phyloP scores from a whole-genome alignment of 2,888 invertebrate species.

The Phania funesta region DNA sequence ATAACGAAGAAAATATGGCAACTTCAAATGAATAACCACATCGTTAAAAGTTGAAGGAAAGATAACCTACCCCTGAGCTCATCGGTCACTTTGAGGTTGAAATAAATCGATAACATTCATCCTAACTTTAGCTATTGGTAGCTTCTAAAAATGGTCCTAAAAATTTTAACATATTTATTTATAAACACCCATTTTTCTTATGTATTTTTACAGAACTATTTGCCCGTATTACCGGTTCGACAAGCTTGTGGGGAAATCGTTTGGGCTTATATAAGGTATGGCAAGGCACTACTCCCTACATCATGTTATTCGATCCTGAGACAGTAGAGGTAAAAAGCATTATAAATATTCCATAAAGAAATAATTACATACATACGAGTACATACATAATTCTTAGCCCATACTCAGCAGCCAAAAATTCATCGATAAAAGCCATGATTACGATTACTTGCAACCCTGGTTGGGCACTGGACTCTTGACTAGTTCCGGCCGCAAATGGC shows the following conservation, averaged over 20 bases:
- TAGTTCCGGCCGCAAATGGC: slow-evolving; percentile 83
- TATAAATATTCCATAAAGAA: neutral
- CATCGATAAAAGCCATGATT: slow-evolving; percentile 83
- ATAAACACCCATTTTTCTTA: no score
- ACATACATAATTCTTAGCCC: slow-evolving; percentile 77
- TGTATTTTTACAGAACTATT: slow-evolving; percentile 80
- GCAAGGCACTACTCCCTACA: slow-evolving; percentile 81
- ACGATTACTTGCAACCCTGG: slow-evolving; percentile 83
- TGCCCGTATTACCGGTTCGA: slow-evolving; percentile 81
- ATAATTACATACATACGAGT: neutral
- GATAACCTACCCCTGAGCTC: no score
- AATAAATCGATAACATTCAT: no score
- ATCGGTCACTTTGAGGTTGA: no score
- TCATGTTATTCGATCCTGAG: slow-evolving; percentile 81
- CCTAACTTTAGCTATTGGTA: neutral
- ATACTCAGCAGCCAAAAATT: slow-evolving; percentile 83
- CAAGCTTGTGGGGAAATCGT: slow-evolving; percentile 81
- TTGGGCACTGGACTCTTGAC: slow-evolving; percentile 83
- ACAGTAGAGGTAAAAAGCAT: slow-evolving; percentile 80
- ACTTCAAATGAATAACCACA: no score
- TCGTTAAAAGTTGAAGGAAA: no score
- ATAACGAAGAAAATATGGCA: no score
- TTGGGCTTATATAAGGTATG: slow-evolving; percentile 82
- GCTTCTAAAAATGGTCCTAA: neutral
- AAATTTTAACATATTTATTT: no score